Conservation (phyloP, 2,113 vertebrate genomes). For the Aphyosemion australe region DNA sequence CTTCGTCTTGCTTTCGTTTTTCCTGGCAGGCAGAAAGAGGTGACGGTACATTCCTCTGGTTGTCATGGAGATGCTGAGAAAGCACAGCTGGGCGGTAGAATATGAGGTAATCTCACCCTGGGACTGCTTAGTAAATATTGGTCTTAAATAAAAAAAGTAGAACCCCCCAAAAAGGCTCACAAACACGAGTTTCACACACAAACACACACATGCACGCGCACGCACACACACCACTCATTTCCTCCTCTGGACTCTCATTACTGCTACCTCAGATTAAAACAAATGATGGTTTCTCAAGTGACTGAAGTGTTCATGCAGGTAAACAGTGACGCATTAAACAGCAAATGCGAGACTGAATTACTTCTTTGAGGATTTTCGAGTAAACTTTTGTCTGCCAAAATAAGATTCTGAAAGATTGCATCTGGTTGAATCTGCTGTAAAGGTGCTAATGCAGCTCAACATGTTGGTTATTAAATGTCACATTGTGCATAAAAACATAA, state of each 20-base stretch:
- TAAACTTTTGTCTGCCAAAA: too few relatives aligned
- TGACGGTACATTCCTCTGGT: constrained; percentile 89
- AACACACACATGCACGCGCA: constrained; percentile 51
- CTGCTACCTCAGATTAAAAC: constrained; percentile 38
- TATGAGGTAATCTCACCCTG: constrained; percentile 94
- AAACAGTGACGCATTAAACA: constrained; percentile 28
- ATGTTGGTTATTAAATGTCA: too few relatives aligned
- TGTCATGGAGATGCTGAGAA: constrained; percentile 90
- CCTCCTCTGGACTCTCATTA: constrained; percentile 56
- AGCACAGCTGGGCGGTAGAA: constrained; percentile 92
- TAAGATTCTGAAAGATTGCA: too few relatives aligned
- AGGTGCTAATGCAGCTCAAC: too few relatives aligned
- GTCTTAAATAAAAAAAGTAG: constrained; percentile 91
- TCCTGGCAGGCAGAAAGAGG: constrained; percentile 90
- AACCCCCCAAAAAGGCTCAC: constrained; percentile 72
- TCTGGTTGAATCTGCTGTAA: too few relatives aligned
- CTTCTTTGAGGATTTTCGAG: too few relatives aligned
- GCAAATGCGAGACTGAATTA: constrained; percentile 1
- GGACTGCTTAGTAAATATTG: constrained; percentile 96
- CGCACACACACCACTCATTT: constrained; percentile 50
- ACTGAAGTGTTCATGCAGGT: constrained; percentile 44
- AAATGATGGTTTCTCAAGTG: constrained; percentile 45
- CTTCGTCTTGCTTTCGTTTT: constrained; percentile 77
- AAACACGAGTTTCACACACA: constrained; percentile 42
- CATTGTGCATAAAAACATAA: too few relatives aligned